Percentiles rank a stretch among this genome's conserved stretches.
Conservation (phyloP, 1,140 invertebrate genomes). For the Drosophila hydei region DNA sequence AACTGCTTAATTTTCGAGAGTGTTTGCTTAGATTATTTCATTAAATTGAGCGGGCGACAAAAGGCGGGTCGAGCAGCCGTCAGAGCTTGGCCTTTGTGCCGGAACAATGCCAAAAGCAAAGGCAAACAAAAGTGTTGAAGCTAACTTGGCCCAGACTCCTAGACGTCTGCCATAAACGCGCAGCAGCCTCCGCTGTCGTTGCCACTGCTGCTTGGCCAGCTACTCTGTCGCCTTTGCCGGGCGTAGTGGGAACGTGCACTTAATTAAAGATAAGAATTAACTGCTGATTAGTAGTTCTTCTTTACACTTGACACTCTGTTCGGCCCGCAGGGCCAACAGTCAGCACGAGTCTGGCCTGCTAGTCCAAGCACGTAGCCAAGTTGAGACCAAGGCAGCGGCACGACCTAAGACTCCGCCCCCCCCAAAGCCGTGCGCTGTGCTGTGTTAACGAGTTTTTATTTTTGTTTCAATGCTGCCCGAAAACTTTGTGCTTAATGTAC, state of each 20-base stretch:
- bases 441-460: conserved; percentile 76
- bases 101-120: conserved; percentile 64
- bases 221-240: conserved; percentile 24
- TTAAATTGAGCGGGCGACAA: conserved; percentile 76
- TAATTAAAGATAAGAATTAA: conserved; percentile 83
- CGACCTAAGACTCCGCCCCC: not conserved
- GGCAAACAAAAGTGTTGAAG: conserved; percentile 74
- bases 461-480: conserved; percentile 60
- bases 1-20: conserved; percentile 77
- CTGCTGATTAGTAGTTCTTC: conserved; percentile 83
- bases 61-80: conserved; percentile 32
- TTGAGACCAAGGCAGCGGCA: conserved; percentile 26
- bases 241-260: conserved; percentile 69
- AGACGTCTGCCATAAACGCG: conserved; percentile 63
- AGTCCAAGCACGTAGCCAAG: conserved; percentile 66
- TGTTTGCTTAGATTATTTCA: conserved; percentile 81
- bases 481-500: conserved; percentile 67
- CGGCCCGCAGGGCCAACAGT: conserved; percentile 12
- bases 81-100: conserved; percentile 57
- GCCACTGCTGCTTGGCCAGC: conserved; percentile 24
- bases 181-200: not conserved
- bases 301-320: conserved; percentile 80
- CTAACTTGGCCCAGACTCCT: conserved; percentile 39
- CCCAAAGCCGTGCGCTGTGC: not conserved
- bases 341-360: conserved; percentile 13